A percentile compares a stretch with the other conserved stretches of the same genome.
Evolutionary conservation across 2,113 vertebrate species (phyloP).

Genomic region (Antechinus flavipes): DNA sequence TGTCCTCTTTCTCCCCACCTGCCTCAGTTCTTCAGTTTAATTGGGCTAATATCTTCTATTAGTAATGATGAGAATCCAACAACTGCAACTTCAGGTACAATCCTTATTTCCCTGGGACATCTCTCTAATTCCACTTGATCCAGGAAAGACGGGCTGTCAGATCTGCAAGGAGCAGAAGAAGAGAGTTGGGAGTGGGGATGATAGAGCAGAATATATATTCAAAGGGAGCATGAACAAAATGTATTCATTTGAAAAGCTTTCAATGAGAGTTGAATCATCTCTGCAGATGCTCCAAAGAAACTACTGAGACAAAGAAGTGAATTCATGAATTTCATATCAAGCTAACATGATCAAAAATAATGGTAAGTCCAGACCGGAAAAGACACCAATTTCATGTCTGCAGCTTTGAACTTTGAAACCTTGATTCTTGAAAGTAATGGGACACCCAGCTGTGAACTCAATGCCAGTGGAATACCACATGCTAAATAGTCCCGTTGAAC

Average conservation of each 20-base stretch:
- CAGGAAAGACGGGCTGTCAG: constrained; percentile 91
- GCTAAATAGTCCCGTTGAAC: constrained; percentile 54
- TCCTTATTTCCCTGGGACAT: background rate
- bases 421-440: constrained; percentile 58
- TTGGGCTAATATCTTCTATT: background rate
- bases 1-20: background rate
- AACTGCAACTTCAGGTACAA: constrained; percentile 76
- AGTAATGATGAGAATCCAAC: constrained; percentile 84
- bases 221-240: constrained; percentile 75
- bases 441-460: constrained; percentile 72
- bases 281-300: constrained; percentile 54
- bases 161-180: constrained; percentile 79
- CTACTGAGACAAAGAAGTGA: constrained; percentile 31
- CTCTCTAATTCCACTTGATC: constrained; percentile 90
- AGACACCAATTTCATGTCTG: constrained; percentile 52
- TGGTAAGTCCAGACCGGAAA: constrained; percentile 49
- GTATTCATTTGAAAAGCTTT: constrained; percentile 80
- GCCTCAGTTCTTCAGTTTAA: background rate
- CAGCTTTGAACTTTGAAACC: constrained; percentile 58
- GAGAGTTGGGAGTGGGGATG: constrained; percentile 19
- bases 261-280: constrained; percentile 79
- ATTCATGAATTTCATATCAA: constrained; percentile 55
- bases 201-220: constrained; percentile 42
- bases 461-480: background rate
- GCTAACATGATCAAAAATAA: constrained; percentile 69